Base-by-base conservation (phyloP, 2,888 invertebrate species). In the Mythimna albipuncta region DNA sequence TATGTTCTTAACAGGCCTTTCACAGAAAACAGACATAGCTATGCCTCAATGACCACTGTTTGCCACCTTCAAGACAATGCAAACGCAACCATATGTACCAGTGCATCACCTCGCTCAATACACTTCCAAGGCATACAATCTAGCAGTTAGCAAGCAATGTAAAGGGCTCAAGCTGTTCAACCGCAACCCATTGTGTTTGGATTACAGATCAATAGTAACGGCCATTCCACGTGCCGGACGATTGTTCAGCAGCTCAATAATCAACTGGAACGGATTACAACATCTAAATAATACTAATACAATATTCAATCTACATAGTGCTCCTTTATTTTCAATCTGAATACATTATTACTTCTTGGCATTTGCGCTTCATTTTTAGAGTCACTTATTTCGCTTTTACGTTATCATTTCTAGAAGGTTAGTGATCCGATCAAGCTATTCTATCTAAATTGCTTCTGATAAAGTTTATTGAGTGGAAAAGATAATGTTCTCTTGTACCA, bases 401-500 rank as follows among this genome's bases (percentile, higher is more conserved):
- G 74, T 72, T 79, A 79, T 71, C 59, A 72, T 79, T 61, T 74
- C 59, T 54, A 72, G 32, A 78, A 52, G 52, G 44, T 80, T 63
- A 75, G 44, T 64, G 75, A 80, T 75, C 58, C 54, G 80, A 80
- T 75, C 64, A 59, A 57, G 64, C 75, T 58, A 47, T 75, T 80
- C 35, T n/a, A 75, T 75, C 50, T 35, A 76, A 76, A 76, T 81
- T 59, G 50, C 64, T 55, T 75, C 81, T 81, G 54, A 75, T 75
- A 76, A 82, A 69, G 44, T 82, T 78, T 75, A 75, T 80, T 64
- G 75, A 80, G 75, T 75, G 75, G 81, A 80, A 75, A 75, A 75
- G 13, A 59, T 64, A 74, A 80, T 64, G 52, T 47, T 54, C 54
- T 19, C 58, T 41, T 47, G 38, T 47, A 74, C 54, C 44, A 55